Percentiles rank a stretch among this genome's conserved stretches.
phyloP scores from a whole-genome alignment of 2,797 vertebrate species.

The Phyllotis vaccarum region DNA sequence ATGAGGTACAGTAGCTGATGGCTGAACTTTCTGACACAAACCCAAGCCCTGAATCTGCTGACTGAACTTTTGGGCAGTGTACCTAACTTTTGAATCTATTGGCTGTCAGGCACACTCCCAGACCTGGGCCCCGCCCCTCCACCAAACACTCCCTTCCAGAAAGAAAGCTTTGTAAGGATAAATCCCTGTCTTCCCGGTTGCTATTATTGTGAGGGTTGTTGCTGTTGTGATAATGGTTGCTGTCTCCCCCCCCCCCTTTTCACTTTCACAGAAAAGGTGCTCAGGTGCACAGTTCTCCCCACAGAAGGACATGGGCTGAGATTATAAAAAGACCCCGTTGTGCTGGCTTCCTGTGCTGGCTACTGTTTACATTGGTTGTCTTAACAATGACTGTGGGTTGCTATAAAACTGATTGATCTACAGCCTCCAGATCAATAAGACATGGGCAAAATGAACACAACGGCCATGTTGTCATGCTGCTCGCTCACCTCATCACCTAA shows the following conservation, averaged over 20 bases:
- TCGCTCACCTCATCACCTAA: neutral
- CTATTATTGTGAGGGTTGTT: neutral
- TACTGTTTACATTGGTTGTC: neutral
- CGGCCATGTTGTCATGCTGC: neutral
- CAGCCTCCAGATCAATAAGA: neutral
- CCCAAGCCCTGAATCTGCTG: too few relatives aligned
- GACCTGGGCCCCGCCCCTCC: too few relatives aligned
- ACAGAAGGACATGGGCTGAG: neutral
- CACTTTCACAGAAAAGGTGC: conserved; percentile 13
- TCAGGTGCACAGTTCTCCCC: conserved; percentile 12
- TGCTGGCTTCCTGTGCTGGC: neutral
- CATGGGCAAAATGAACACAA: neutral
- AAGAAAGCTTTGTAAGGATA: too few relatives aligned
- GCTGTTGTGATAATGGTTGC: neutral
- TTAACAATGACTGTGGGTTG: neutral
- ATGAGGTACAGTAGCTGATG: too few relatives aligned
- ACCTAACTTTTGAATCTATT: too few relatives aligned
- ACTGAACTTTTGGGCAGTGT: too few relatives aligned
- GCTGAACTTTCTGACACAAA: too few relatives aligned
- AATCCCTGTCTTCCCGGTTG: too few relatives aligned
- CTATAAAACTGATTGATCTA: neutral
- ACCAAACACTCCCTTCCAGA: too few relatives aligned
- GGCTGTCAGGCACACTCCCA: too few relatives aligned
- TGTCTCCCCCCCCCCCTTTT: neutral
- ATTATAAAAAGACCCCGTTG: neutral